Base-by-base conservation (phyloP, 1,140 invertebrate species). In the Sipha flava region DNA sequence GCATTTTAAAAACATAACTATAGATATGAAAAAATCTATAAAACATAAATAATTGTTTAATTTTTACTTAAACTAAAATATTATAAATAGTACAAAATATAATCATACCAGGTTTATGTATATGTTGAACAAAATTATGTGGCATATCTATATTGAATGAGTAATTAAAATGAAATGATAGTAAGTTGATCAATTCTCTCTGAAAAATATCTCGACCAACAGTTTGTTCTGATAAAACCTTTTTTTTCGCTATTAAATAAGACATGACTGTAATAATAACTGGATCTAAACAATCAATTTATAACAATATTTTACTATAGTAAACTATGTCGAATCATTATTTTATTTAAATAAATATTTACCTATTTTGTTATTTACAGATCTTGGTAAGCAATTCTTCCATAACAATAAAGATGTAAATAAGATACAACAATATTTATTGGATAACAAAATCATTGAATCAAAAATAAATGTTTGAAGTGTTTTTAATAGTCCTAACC, bases 401-500 rank as follows among this genome's bases (percentile, higher is more conserved):
- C 73, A 77, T n/a, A 77, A 40, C 16, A 77, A 43, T 18, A 77
- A 59, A 21, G 52, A 77, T 77, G 29, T 29, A 57, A 77, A 77
- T 59, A 77, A 40, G 1, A 59, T 12, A 77, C 73, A 77, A 43
- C 73, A 77, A 57, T 77, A 77, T 43, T 77, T 77, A 26, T 77
- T 77, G 5, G 52, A 52, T 43, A 77, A 59, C 10, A 77, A 18
- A 5, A 77, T 52, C 73, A 77, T 77, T 43, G 73, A 77, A 57
- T 77, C 73, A 57, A 77, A 77, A 40, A 77, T 77, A 31, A 77
- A 77, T 57, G 23, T 29, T 26, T 59, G 73, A 40, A 77, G 52
- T 18, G 73, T 77, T 26, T 77, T 77, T 12, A 77, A 40, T n/a
- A 29, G 21, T 77, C 37, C 43, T 59, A 40, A 45, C 12, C 52